A percentile compares a stretch with the other conserved stretches of the same genome.
Conservation (phyloP, 1,140 invertebrate genomes). For the Zaprionus capensis region DNA sequence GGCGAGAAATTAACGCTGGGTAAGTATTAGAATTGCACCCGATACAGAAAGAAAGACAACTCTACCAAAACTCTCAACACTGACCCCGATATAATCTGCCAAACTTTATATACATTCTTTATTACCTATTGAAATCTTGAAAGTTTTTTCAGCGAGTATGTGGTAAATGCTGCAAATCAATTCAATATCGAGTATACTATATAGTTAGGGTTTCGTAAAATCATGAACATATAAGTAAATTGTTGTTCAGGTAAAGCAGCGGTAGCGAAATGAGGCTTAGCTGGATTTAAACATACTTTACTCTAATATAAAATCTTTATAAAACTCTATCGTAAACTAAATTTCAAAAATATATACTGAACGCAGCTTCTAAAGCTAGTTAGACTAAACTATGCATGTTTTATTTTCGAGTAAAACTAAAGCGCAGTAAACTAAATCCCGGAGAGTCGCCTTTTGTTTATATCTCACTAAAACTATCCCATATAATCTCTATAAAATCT, state of each 20-base stretch:
- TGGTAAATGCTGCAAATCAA: slow-evolving; percentile 16
- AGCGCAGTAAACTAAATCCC: slow-evolving; percentile 44
- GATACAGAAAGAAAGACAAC: slow-evolving; percentile 11
- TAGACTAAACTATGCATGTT: slow-evolving; percentile 63
- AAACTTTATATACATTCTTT: slow-evolving; percentile 37
- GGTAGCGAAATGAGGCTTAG: slow-evolving; percentile 84
- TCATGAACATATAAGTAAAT: slow-evolving; percentile 5
- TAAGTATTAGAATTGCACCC: slow-evolving; percentile 85
- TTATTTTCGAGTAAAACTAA: slow-evolving; percentile 58
- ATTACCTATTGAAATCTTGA: slow-evolving; percentile 21
- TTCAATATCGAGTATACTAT: background rate
- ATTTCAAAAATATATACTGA: slow-evolving; percentile 45
- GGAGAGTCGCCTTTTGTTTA: slow-evolving; percentile 44
- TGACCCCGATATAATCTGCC: slow-evolving; percentile 16
- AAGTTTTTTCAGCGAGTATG: slow-evolving; percentile 46
- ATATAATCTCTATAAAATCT: background rate
- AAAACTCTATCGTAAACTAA: slow-evolving; percentile 28
- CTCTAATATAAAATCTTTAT: slow-evolving; percentile 21
- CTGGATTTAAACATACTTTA: slow-evolving; percentile 69
- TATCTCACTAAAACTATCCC: background rate
- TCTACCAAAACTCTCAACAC: slow-evolving; percentile 27
- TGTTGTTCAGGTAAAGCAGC: slow-evolving; percentile 66
- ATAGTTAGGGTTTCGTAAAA: slow-evolving; percentile 39
- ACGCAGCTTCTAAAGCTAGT: slow-evolving; percentile 70
- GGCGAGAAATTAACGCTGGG: slow-evolving; percentile 99